Conservation (phyloP, 64 coral and sea anemone genomes). For the Actinia tenebrosa region DNA sequence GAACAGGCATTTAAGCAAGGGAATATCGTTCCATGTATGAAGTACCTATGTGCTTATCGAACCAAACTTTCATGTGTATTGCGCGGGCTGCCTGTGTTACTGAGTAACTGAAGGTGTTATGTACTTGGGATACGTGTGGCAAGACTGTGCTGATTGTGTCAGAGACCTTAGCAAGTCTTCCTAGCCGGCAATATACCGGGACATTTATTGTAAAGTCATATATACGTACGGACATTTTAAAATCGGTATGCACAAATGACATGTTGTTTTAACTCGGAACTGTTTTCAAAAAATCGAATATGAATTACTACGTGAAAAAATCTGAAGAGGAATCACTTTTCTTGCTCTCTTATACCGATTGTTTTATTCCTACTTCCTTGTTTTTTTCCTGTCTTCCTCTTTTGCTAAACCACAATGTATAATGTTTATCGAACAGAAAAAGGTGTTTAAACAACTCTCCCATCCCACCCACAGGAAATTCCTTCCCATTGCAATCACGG, state of each 20-base stretch:
- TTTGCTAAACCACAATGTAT: no score
- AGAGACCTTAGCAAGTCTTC: not conserved
- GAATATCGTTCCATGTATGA: not conserved
- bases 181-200: not conserved
- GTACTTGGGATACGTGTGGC: not conserved
- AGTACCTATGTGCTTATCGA: no score
- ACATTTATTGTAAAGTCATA: not conserved
- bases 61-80: not conserved
- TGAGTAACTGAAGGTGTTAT: not conserved
- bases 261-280: not conserved
- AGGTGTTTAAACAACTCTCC: no score
- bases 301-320: no score
- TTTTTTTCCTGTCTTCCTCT: no score
- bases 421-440: no score
- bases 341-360: no score
- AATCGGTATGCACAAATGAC: not conserved
- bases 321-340: no score
- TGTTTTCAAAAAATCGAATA: not conserved
- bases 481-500: no score
- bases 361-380: no score
- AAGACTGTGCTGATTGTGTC: not conserved
- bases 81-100: not conserved
- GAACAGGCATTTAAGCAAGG: slow-evolving; percentile 1
- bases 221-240: slow-evolving; percentile 5
- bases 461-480: no score